phyloP scores from a whole-genome alignment of 2,888 invertebrate species.

The Leistus spinibarbis region DNA sequence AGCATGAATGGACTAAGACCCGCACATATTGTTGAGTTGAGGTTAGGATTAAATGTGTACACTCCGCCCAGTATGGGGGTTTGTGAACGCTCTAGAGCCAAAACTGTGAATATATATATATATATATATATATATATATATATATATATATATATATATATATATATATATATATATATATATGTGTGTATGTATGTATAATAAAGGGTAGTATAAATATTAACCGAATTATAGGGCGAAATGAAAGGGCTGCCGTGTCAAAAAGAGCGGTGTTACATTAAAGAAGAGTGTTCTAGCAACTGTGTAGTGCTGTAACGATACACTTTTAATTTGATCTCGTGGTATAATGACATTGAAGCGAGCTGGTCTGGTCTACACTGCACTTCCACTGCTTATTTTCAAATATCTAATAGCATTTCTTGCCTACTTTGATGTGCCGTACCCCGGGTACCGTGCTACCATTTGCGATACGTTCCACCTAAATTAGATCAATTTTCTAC shows the following conservation, averaged over 20 bases:
- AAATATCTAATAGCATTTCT: not conserved
- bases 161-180: not conserved
- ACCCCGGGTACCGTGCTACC: no score
- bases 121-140: no score
- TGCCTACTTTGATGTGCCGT: not conserved
- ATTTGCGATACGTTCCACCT: not conserved
- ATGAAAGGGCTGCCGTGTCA: not conserved
- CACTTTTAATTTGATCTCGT: not conserved
- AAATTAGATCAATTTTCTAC: not conserved
- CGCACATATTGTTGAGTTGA: no score
- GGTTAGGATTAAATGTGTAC: no score
- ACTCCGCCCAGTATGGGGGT: no score
- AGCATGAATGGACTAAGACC: no score
- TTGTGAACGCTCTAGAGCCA: no score
- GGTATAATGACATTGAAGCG: not conserved
- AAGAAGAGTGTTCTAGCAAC: not conserved
- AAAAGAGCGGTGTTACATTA: not conserved
- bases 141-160: not conserved
- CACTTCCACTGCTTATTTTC: not conserved
- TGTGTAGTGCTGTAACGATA: no score
- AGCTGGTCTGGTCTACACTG: not conserved
- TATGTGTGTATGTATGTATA: not conserved
- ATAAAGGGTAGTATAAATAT: not conserved
- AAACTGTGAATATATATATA: not conserved
- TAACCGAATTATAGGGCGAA: not conserved